Evolutionary conservation across 2,888 invertebrate species (phyloP), one percentile per base, ranked within the genome.

Genomic region (Hesperia comma): DNA sequence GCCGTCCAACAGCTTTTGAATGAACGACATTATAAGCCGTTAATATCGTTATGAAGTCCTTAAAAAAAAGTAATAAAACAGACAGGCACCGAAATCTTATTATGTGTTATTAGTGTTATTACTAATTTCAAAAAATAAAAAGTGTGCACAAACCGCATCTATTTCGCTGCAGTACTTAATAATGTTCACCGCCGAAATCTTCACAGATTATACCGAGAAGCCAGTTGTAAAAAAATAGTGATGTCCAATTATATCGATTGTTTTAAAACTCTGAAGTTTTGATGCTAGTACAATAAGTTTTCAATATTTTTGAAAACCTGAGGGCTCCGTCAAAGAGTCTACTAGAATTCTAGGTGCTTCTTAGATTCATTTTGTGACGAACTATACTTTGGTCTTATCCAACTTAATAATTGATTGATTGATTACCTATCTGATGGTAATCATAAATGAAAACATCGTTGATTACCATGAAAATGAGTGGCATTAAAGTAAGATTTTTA

Each of bases 91-190:
- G 53, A 41, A 43, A 41, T 6, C 12, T 41, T 41, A 54, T 62
- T 62, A 62, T 54, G 40, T 51, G 46, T 56, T 33, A 49, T 56
- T 49, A 56, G 40, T 51, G 46, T 56, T 33, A 49, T 56, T 49
- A 56, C 46, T 14, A 10, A 46, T 56, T 40, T n/a, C 33, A 57
- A 46, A 49, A 63, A 32, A 32, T 19, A 62, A 55, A 62, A 62
- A 57, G 7, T 8, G 51, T 40, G 49, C 14, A n/a, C 26, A 63
- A 63, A 62, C 54, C 51, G 64, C 68, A 61, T 70, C 68, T 58
- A 70, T 69, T 70, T 68, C 64, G 62, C 62, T 61, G 49, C 64
- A 69, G 61, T 67, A 61, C 70, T 69, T 70, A 70, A 70, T 70
- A 67, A 70, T 67, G 67, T 55, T 57, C 58, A 61, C 61, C 32